phyloP scores from a whole-genome alignment of 2,888 invertebrate species.

The Caenorhabditis panamensis region DNA sequence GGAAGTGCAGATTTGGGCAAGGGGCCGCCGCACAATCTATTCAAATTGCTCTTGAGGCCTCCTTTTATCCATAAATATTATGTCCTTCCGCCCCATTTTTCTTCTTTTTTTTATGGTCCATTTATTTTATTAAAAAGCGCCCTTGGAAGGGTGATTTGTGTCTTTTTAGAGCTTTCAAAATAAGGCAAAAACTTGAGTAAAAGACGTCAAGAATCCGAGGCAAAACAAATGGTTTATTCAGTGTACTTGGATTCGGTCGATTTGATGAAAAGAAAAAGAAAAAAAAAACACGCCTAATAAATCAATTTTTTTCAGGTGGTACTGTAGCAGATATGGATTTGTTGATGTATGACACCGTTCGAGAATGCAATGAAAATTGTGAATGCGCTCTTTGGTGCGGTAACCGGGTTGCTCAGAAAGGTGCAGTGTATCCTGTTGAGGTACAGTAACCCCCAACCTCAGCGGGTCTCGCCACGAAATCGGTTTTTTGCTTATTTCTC shows the following conservation, averaged over 20 bases:
- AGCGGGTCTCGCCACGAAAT: no score
- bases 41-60: slow-evolving; percentile 40
- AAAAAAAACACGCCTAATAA: no score
- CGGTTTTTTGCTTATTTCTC: neutral
- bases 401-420: slow-evolving; percentile 74
- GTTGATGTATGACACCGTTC: slow-evolving; percentile 57
- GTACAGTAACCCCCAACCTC: slow-evolving; percentile 35
- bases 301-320: slow-evolving; percentile 18
- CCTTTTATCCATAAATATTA: slow-evolving; percentile 55
- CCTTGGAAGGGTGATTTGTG: no score
- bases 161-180: neutral
- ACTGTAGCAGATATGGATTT: slow-evolving; percentile 45
- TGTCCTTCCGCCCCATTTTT: slow-evolving; percentile 30
- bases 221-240: slow-evolving; percentile 10
- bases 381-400: slow-evolving; percentile 70
- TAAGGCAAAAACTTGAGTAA: neutral
- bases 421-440: slow-evolving; percentile 66
- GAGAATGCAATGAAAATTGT: slow-evolving; percentile 70
- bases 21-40: slow-evolving; percentile 28
- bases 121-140: no score
- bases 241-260: neutral
- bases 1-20: slow-evolving; percentile 43
- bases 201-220: neutral
- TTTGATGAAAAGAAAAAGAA: neutral
- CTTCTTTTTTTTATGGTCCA: neutral